Evolutionary conservation across 2,888 invertebrate species (phyloP), one percentile per base, ranked within the genome.

Genomic region (Busseola fusca): DNA sequence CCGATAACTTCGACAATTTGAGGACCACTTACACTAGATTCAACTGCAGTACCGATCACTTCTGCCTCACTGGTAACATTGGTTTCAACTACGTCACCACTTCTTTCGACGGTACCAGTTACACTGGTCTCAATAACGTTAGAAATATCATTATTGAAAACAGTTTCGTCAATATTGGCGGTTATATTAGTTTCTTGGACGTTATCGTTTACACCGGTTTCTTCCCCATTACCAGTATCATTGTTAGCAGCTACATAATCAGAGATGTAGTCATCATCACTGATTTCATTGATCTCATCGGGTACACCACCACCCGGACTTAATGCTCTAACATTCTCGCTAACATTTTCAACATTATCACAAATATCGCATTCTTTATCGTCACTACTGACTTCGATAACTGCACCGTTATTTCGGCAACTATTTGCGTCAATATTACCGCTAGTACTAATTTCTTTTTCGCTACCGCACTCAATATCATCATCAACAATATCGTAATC

Each of bases 341-440:
- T 45, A 9, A n/a, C 16, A n/a, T 42, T 34, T 40, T 30, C 27
- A 3, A 10, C 14, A 37, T 37, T 40, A 50, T 21, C 25, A 21
- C 27, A 48, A 40, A 21, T 40, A 56, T 30, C 45, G 25, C n/a
- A 30, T 25, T 72, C 67, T 25, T 27, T 76, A 40, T 68, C 69
- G 14, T 68, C 68, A 25, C 68, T 68, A 14, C 69, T 52, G 69
- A 68, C n/a, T 54, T 54, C 64, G 14, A 48, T 18, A 34, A 42
- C 74, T 10, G 25, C 21, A 14, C 40, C 16, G 3, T 59, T 56
- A 40, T 21, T 52, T 18, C 25, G 45, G 14, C 16, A 18, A 50
- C 12, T 50, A 71, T 50, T 37, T 34, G 50, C 16, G 14, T 21
- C 18, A 30, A 42, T 14, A 27, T 18, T 37, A 18, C 60, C 37